phyloP scores from a whole-genome alignment of 2,888 invertebrate species.

The Polyploca ridens region DNA sequence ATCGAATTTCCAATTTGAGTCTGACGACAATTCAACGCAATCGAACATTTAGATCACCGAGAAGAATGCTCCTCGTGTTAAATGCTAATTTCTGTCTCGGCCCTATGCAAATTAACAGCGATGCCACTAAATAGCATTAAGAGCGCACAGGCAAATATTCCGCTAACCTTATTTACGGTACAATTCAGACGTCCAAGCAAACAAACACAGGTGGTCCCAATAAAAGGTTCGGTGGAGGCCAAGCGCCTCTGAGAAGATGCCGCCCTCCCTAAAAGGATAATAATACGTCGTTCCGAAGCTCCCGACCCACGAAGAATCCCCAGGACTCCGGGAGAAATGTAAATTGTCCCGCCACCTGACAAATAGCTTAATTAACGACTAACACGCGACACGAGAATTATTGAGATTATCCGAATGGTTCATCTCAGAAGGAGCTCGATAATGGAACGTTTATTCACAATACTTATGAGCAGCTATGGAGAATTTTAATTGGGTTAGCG shows the following conservation, averaged over 20 bases:
- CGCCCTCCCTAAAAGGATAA: constrained; percentile 84
- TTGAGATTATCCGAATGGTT: constrained; percentile 69
- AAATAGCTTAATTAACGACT: constrained; percentile 84
- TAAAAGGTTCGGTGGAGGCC: constrained; percentile 76
- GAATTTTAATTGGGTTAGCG: constrained; percentile 15
- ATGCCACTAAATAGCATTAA: constrained; percentile 76
- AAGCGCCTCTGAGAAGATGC: constrained; percentile 71
- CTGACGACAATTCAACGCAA: constrained; percentile 52
- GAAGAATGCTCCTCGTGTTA: constrained; percentile 60
- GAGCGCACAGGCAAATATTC: constrained; percentile 70
- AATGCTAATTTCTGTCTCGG: constrained; percentile 73
- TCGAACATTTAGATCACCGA: constrained; percentile 49
- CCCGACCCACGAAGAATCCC: constrained; percentile 61
- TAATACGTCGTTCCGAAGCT: constrained; percentile 81
- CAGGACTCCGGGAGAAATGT: constrained; percentile 77
- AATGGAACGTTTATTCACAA: constrained; percentile 33
- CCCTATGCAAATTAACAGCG: constrained; percentile 73
- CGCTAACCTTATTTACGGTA: constrained; percentile 82
- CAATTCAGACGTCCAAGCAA: constrained; percentile 81
- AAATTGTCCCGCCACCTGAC: constrained; percentile 78
- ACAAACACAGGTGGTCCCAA: constrained; percentile 82
- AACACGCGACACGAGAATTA: constrained; percentile 74
- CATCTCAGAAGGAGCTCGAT: constrained; percentile 39
- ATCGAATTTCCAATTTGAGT: constrained; percentile 61
- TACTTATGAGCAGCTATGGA: constrained; percentile 16